Conservation (phyloP, 2,797 vertebrate genomes). For the Megaceryle alcyon region DNA sequence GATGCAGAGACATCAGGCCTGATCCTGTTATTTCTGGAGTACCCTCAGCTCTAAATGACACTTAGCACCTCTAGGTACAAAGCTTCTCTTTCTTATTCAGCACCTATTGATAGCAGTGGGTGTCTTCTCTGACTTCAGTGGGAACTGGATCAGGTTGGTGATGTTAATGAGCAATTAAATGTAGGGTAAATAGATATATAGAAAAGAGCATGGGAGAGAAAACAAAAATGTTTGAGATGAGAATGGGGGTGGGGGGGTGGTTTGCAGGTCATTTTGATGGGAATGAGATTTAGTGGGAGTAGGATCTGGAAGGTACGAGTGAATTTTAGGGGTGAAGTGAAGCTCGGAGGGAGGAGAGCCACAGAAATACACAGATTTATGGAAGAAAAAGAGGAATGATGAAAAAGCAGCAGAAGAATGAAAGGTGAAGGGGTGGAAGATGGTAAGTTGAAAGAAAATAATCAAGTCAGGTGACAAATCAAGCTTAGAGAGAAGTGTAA, state of each 20-base stretch:
- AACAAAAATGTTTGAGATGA: not conserved
- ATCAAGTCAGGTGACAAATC: not conserved
- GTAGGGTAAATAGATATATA: not conserved
- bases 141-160: not conserved
- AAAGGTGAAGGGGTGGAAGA: not conserved
- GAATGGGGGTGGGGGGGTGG: not conserved
- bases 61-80: not conserved
- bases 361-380: not conserved
- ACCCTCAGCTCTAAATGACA: not conserved
- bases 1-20: not conserved
- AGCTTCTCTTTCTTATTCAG: not conserved
- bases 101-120: not conserved
- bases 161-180: not conserved
- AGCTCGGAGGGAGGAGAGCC: not conserved
- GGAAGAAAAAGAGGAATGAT: not conserved
- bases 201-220: not conserved
- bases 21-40: not conserved
- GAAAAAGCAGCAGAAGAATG: not conserved
- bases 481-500: not conserved
- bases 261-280: not conserved
- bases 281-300: not conserved
- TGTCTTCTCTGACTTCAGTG: not conserved
- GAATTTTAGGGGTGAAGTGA: not conserved
- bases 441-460: not conserved
- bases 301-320: not conserved